Evolutionary conservation across 2,888 invertebrate genomes (phyloP).

Genomic region (Axea sp.): DNA sequence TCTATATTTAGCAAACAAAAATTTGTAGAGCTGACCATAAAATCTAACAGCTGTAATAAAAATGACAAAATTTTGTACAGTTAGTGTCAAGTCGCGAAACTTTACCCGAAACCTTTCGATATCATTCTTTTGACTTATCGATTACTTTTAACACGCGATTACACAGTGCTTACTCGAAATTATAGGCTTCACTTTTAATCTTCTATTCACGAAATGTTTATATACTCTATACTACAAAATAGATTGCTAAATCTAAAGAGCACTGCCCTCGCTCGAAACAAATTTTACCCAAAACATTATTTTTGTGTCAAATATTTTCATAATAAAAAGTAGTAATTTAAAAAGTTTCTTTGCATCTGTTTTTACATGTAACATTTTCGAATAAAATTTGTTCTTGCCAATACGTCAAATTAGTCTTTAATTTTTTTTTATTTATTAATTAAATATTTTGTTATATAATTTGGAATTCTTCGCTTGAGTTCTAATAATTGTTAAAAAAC

Average conservation of each 20-base stretch:
- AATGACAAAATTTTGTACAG: constrained; percentile 34
- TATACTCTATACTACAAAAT: constrained; percentile 71
- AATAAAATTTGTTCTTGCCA: constrained; percentile 26
- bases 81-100: constrained; percentile 35
- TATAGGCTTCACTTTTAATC: constrained; percentile 70
- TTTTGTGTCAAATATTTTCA: not conserved
- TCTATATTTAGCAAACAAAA: too few relatives aligned
- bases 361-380: constrained; percentile 3
- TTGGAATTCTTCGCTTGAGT: constrained; percentile 57
- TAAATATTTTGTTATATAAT: constrained; percentile 13
- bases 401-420: constrained; percentile 39
- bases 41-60: too few relatives aligned
- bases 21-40: too few relatives aligned
- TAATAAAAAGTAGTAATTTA: constrained; percentile 7
- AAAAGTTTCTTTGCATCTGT: constrained; percentile 1
- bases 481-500: constrained; percentile 9
- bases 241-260: constrained; percentile 68
- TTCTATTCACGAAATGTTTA: constrained; percentile 64
- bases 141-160: constrained; percentile 72
- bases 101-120: constrained; percentile 45
- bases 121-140: constrained; percentile 50
- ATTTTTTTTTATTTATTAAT: constrained; percentile 9
- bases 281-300: constrained; percentile 40
- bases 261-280: constrained; percentile 63
- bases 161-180: constrained; percentile 72